Conservation (phyloP, 1,140 invertebrate genomes). For the Andrena cerasifolii region DNA sequence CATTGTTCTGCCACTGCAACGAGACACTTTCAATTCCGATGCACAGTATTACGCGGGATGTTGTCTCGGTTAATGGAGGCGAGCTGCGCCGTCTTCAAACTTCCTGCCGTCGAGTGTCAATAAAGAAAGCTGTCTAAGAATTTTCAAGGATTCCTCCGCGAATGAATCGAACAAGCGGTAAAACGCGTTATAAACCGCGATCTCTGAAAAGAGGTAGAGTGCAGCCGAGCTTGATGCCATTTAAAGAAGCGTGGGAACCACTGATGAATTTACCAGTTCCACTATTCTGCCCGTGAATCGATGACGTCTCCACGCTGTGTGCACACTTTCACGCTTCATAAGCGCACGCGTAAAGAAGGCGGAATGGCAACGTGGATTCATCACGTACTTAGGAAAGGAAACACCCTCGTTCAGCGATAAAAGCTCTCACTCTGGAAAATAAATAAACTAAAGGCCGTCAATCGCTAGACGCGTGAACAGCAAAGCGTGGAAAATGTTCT, state of each 20-base stretch:
- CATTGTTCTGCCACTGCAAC: slow-evolving; percentile 12
- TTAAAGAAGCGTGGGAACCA: no score
- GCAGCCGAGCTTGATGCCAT: no score
- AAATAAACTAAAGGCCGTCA: background rate
- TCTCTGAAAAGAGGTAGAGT: no score
- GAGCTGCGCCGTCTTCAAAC: background rate
- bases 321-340: background rate
- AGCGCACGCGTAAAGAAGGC: background rate
- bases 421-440: background rate
- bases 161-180: no score
- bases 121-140: no score
- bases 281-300: no score
- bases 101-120: no score
- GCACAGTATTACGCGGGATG: background rate
- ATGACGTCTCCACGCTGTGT: background rate
- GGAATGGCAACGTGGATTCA: background rate
- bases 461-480: background rate
- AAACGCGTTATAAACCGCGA: no score
- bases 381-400: background rate
- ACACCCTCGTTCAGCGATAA: background rate
- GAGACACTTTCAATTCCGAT: background rate
- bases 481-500: background rate
- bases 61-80: slow-evolving; percentile 18
- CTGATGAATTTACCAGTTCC: no score
- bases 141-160: no score